Conservation (phyloP, 2,888 invertebrate species). For the Lepeophtheirus nordmannii region DNA sequence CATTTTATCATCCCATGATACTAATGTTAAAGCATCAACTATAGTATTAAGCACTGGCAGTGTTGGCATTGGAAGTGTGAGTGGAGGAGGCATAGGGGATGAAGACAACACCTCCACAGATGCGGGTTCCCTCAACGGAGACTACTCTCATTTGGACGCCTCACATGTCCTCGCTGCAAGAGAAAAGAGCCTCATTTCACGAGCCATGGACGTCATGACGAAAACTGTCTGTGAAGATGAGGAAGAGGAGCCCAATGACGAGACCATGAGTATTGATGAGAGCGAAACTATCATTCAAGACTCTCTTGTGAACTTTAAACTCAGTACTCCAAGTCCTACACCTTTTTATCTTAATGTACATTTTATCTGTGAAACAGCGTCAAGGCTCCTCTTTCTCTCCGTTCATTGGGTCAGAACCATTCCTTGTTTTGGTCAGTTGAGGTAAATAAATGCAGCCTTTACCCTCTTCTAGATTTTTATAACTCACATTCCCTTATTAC, state of each 20-base stretch:
- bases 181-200: conserved; percentile 50
- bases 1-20: neutral
- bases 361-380: conserved; percentile 87
- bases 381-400: conserved; percentile 70
- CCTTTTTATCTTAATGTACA: conserved; percentile 81
- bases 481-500: conserved; percentile 25
- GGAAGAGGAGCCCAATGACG: conserved; percentile 28
- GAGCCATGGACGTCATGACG: conserved; percentile 56
- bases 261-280: conserved; percentile 33
- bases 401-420: conserved; percentile 79
- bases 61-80: too few relatives aligned
- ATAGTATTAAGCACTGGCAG: neutral
- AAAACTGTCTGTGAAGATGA: conserved; percentile 31
- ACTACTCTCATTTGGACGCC: conserved; percentile 43
- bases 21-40: neutral
- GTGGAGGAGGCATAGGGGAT: neutral
- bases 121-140: conserved; percentile 39
- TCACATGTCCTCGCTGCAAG: conserved; percentile 36
- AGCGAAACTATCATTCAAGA: conserved; percentile 52
- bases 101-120: conserved; percentile 45
- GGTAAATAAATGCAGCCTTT: conserved; percentile 39
- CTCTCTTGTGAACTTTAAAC: conserved; percentile 52
- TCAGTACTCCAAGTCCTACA: conserved; percentile 58
- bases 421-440: conserved; percentile 60
- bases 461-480: conserved; percentile 3